Conservation (phyloP, 2,113 vertebrate genomes). For the Chrysemys picta region DNA sequence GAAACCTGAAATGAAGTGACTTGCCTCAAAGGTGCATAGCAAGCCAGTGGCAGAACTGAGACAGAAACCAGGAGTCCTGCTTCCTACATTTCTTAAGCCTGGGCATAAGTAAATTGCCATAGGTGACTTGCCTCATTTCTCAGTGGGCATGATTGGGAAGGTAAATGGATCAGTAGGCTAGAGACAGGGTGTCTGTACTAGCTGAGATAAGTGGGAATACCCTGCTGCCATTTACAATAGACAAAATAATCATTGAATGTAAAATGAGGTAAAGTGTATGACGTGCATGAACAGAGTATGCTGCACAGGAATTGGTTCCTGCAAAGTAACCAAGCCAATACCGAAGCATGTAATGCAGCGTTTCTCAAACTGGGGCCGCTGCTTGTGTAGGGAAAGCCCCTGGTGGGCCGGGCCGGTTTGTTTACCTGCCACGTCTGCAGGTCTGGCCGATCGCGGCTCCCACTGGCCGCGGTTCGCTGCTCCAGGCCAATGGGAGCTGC, state of each 20-base stretch:
- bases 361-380: too few species aligned
- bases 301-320: neutral
- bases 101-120: neutral
- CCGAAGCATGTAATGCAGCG: neutral
- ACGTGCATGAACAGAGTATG: neutral
- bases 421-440: too few species aligned
- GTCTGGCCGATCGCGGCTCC: too few species aligned
- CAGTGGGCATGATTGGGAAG: neutral
- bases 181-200: neutral
- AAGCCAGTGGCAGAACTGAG: neutral
- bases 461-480: too few species aligned
- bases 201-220: neutral
- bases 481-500: too few species aligned
- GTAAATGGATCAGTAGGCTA: neutral
- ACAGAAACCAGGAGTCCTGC: neutral
- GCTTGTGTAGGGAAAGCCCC: too few species aligned
- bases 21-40: neutral
- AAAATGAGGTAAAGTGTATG: neutral
- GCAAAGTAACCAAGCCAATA: neutral
- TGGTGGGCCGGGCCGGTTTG: too few species aligned
- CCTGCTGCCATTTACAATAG: neutral
- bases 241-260: neutral
- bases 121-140: neutral
- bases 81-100: neutral
- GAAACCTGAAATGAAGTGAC: accelerated